Evolutionary conservation across 2,113 vertebrate species (phyloP).

Genomic region (Sapajus apella): DNA sequence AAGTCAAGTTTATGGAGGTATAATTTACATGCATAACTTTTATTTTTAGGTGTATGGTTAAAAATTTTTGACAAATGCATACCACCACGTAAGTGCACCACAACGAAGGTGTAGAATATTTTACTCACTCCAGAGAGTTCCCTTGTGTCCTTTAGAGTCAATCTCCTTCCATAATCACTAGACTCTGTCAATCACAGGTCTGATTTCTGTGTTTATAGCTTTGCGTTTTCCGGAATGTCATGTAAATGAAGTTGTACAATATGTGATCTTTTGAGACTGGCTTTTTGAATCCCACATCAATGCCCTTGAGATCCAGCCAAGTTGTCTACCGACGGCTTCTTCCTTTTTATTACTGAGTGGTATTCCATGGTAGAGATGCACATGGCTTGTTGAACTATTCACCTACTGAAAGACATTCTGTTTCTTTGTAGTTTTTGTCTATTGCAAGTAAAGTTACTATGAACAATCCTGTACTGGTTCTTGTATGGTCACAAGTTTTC

Average conservation of each 20-base stretch:
- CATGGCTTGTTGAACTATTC: neutral
- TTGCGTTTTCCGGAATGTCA: neutral
- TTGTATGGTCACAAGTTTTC: neutral
- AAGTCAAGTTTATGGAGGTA: neutral
- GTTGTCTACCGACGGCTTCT: too few species aligned
- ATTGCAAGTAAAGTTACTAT: neutral
- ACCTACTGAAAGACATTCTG: neutral
- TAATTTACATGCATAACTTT: neutral
- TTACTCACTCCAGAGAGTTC: neutral
- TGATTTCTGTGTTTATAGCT: neutral
- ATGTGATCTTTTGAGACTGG: neutral
- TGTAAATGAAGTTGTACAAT: neutral
- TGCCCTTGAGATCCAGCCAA: neutral
- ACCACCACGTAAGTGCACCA: too few species aligned
- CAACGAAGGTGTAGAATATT: rapidly evolving
- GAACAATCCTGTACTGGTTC: neutral
- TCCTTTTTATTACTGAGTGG: neutral
- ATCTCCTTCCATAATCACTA: neutral
- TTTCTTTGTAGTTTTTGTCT: neutral
- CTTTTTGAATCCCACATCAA: neutral
- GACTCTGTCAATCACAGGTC: too few species aligned
- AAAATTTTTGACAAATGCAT: too few species aligned
- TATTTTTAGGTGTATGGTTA: neutral
- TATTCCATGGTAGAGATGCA: too few species aligned
- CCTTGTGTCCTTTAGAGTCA: too few species aligned